phyloP scores from a whole-genome alignment of 1,140 invertebrate genomes.

The Heliconius hewitsoni region DNA sequence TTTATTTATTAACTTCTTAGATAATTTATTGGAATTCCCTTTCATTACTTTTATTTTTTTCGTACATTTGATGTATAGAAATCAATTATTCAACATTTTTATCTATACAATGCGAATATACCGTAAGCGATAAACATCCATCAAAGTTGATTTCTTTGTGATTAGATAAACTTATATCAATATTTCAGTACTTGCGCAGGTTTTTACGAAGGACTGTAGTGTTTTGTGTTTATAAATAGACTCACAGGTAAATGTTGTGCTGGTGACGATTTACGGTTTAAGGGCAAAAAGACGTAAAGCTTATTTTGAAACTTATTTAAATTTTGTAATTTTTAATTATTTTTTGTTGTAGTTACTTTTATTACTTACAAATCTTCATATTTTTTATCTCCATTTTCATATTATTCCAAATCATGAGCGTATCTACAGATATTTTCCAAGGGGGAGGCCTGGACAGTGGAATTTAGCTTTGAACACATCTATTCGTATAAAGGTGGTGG shows the following conservation, averaged over 20 bases:
- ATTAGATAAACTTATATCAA: constrained; percentile 15
- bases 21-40: neutral
- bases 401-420: no score
- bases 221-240: neutral
- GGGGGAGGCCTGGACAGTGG: no score
- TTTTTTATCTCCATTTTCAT: no score
- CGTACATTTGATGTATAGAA: neutral
- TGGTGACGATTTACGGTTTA: neutral
- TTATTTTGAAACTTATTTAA: no score
- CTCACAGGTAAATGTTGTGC: neutral
- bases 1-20: no score
- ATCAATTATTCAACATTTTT: neutral
- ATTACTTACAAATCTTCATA: no score
- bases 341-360: no score
- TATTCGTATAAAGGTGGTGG: no score
- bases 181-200: neutral
- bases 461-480: no score
- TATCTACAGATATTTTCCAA: no score
- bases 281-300: no score
- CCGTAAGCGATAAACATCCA: neutral
- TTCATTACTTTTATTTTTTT: neutral
- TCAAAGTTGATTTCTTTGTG: constrained; percentile 8
- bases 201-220: neutral
- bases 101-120: constrained; percentile 15
- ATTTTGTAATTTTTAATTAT: no score